Evolutionary conservation across 2,888 invertebrate genomes (phyloP).

Genomic region (Phania funesta): DNA sequence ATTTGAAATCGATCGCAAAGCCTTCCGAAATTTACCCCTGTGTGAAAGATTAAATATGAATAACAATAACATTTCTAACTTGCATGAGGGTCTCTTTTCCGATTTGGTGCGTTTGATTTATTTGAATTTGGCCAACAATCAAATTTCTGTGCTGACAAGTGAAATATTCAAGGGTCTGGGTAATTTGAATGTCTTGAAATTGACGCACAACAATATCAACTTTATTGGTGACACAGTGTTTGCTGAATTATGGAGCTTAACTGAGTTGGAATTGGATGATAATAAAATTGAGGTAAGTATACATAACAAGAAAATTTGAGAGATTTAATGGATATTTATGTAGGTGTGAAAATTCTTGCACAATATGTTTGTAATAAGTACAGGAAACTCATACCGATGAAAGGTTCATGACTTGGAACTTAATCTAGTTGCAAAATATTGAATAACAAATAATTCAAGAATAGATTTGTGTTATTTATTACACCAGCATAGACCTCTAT

Average conservation of each 20-base stretch:
- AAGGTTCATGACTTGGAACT: slow-evolving; percentile 74
- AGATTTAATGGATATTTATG: not conserved
- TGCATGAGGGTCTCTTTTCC: slow-evolving; percentile 92
- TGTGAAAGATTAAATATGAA: slow-evolving; percentile 89
- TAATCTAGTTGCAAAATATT: slow-evolving; percentile 78
- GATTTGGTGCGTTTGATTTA: slow-evolving; percentile 87
- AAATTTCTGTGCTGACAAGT: slow-evolving; percentile 87
- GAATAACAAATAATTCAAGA: slow-evolving; percentile 78
- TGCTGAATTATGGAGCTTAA: slow-evolving; percentile 87
- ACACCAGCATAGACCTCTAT: slow-evolving; percentile 47
- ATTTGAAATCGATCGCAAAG: slow-evolving; percentile 86
- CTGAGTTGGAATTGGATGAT: slow-evolving; percentile 86
- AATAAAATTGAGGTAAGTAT: slow-evolving; percentile 83
- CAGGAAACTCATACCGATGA: slow-evolving; percentile 63
- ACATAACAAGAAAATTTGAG: not conserved
- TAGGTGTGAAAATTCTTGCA: no score
- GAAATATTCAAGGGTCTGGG: slow-evolving; percentile 89
- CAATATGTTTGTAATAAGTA: no score
- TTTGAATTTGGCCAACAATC: slow-evolving; percentile 90
- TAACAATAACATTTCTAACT: slow-evolving; percentile 90
- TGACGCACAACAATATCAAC: slow-evolving; percentile 87
- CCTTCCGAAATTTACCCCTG: slow-evolving; percentile 87
- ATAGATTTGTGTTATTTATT: slow-evolving; percentile 74
- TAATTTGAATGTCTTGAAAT: slow-evolving; percentile 86
- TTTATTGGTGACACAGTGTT: slow-evolving; percentile 90